These are phyloP conservation scores for Merodon equestris DNA, from an alignment of 2,888 invertebrate genomes.

Conservation along the genomic window DNA sequence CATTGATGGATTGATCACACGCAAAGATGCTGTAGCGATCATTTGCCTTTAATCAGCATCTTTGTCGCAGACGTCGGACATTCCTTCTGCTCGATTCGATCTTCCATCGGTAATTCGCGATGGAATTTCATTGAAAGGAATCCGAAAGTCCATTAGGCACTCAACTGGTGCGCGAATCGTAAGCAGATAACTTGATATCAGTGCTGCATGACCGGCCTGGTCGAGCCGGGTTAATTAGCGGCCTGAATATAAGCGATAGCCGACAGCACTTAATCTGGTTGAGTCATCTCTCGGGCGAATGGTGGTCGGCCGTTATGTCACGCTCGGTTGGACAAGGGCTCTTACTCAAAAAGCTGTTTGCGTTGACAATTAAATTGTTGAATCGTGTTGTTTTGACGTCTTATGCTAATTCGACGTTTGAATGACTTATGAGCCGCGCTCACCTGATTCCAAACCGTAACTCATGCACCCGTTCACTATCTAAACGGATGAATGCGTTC, in stretches of 20 bases:
- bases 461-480: slow-evolving; percentile 17
- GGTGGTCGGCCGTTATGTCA: slow-evolving; percentile 26
- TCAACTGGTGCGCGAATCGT: slow-evolving; percentile 52
- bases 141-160: slow-evolving; percentile 64
- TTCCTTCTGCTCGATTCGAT: slow-evolving; percentile 13
- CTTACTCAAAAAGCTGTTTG: slow-evolving; percentile 2
- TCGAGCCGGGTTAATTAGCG: slow-evolving; percentile 57
- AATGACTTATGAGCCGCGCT: slow-evolving; percentile 27
- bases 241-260: slow-evolving; percentile 8
- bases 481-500: slow-evolving; percentile 33
- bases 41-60: slow-evolving; percentile 55
- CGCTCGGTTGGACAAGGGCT: slow-evolving; percentile 15
- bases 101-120: slow-evolving; percentile 38
- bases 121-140: slow-evolving; percentile 19
- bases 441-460: slow-evolving; percentile 23
- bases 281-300: slow-evolving; percentile 24
- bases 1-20: slow-evolving; percentile 65
- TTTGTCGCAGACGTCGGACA: slow-evolving; percentile 29
- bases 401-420: slow-evolving; percentile 61
- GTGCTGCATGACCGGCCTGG: no score
- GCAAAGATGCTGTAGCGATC: slow-evolving; percentile 51
- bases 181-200: slow-evolving; percentile 46
- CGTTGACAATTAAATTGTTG: slow-evolving; percentile 53
- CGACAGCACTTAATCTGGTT: slow-evolving; percentile 24
- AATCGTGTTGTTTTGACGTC: slow-evolving; percentile 59